Base-by-base conservation (phyloP, 2,113 vertebrate species). In the Notarius lentiginosus region DNA sequence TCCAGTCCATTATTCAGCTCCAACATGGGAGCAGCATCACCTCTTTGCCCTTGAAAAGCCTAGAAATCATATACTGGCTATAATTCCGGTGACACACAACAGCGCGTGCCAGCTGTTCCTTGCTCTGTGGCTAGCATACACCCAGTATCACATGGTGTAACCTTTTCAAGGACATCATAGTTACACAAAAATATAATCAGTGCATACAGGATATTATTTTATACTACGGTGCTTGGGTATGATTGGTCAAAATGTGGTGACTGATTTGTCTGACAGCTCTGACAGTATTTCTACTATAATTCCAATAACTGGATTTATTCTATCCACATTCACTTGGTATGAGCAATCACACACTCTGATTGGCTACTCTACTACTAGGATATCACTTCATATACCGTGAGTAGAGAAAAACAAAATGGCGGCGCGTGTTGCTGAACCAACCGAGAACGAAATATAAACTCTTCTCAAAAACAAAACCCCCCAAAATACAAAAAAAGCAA, bases 1-100 rank as follows among this genome's bases (percentile, higher is more conserved):
- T 87, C 89, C 83, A 65, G 90, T 90, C 90, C 81, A 84, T 93
- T 90, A 92, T 86, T 87, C 88, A 84, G 90, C 86, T 87, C 86
- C 85, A 91, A 93, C 90, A 91, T 88, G 88, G 89, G 88, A 90
- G 88, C 60, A 70, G 77, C 90, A 82, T 41, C 88, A 90, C 90
- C 79, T 2, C 82, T 87, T 85, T 84, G 91, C 90, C 91, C 92
- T 89, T 86, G 86, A 91, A 90, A 84, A 87, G 60, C 81, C 85
- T 80, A 41, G 17, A 72, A 73, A 86, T 80, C 61, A 58, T 72
- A 77, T 55, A 24, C 68, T 24, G 82, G 85, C 88, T 89, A 88
- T 91, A 89, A 92, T 91, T 93, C 89, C 88, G 82, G 24, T 53
- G 88, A 76, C 34, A 73, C 83, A 79, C 61, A 68, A 27, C 82